These are phyloP conservation scores for Esox niger DNA, from an alignment of 2,113 vertebrate genomes.

Conservation along the genomic window DNA sequence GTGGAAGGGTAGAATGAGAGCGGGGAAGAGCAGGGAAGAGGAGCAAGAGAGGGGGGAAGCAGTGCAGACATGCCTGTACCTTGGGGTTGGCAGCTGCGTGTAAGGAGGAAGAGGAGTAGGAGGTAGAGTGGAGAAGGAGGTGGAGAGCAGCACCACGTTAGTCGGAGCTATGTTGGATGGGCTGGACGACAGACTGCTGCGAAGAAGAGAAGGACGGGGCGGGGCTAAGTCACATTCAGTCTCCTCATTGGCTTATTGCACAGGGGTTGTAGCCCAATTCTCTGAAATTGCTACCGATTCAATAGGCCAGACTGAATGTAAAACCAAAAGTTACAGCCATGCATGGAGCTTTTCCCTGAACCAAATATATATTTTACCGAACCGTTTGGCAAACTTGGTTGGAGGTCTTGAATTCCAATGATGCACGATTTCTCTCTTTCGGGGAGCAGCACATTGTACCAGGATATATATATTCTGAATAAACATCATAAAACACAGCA, in stretches of 20 bases:
- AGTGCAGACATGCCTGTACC: constrained; percentile 24
- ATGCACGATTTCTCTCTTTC: too few relatives aligned
- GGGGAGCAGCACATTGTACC: too few relatives aligned
- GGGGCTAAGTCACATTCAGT: constrained; percentile 29
- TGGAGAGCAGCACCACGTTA: constrained; percentile 73
- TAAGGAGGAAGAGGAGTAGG: constrained; percentile 29
- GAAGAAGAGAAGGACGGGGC: constrained; percentile 42
- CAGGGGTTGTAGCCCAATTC: neutral
- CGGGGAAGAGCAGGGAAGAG: constrained; percentile 1
- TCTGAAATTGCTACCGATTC: neutral
- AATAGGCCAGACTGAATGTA: neutral
- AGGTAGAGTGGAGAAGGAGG: constrained; percentile 72
- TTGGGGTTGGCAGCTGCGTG: constrained; percentile 13
- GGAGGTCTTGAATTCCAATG: too few relatives aligned
- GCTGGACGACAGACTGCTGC: constrained; percentile 62
- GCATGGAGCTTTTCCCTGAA: too few relatives aligned
- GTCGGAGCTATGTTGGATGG: constrained; percentile 69
- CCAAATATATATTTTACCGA: too few relatives aligned
- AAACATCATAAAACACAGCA: too few relatives aligned
- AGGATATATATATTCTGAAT: too few relatives aligned
- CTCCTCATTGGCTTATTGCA: constrained; percentile 30
- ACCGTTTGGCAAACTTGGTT: too few relatives aligned
- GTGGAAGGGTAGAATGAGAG: constrained; percentile 27
- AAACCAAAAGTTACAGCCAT: too few relatives aligned
- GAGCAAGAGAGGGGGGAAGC: neutral